A percentile compares a stretch with the other conserved stretches of the same genome.
These are phyloP conservation scores for Platysteira castanea DNA, from an alignment of 2,113 vertebrate species.

Conservation along the genomic window DNA sequence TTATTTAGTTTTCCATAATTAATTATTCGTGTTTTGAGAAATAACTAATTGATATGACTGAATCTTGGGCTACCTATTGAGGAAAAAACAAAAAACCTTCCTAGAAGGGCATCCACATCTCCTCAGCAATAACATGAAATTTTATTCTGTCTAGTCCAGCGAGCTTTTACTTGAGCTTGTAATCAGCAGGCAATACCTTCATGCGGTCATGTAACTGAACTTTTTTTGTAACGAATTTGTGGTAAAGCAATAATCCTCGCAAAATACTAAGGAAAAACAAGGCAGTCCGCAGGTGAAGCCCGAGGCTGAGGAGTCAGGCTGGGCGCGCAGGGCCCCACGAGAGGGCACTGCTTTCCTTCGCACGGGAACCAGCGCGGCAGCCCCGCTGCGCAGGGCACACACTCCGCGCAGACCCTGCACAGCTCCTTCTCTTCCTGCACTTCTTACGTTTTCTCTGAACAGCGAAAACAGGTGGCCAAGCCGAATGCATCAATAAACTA, in stretches of 20 bases:
- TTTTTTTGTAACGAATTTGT: not conserved
- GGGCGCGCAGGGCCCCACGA: slow-evolving; percentile 43
- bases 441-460: not conserved
- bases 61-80: not conserved
- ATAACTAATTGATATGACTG: not conserved
- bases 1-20: not conserved
- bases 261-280: not conserved
- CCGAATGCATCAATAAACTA: not conserved
- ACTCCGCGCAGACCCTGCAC: not conserved
- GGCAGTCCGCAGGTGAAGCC: fast-evolving
- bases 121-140: not conserved
- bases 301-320: not conserved
- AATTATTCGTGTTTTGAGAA: not conserved
- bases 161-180: not conserved
- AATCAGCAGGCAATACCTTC: not conserved
- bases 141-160: not conserved
- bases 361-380: not conserved
- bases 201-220: fast-evolving
- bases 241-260: not conserved
- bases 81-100: not conserved
- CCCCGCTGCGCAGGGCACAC: not conserved
- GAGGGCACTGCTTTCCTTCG: slow-evolving; percentile 68
- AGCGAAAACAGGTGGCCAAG: not conserved
- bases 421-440: not conserved
- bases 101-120: not conserved